Conservation (phyloP, 2,888 invertebrate species). For the Willowsia nigromaculata region DNA sequence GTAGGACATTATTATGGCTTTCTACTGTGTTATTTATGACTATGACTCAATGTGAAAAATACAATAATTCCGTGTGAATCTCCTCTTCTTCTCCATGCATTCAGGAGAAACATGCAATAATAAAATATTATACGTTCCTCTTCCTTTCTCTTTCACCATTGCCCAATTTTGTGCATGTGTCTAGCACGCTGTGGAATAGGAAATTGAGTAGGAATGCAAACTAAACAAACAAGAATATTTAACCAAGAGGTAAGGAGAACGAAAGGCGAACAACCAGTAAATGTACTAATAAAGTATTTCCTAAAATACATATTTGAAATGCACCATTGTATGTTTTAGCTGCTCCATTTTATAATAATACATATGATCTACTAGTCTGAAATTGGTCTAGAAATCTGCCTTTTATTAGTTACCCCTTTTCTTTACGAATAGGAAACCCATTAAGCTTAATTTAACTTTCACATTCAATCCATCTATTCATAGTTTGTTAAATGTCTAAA, state of each 20-base stretch:
- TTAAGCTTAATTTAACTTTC: constrained; percentile 68
- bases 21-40: constrained; percentile 43
- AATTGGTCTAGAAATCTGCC: neutral
- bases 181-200: neutral
- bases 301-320: neutral
- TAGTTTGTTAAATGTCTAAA: constrained; percentile 32
- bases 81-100: constrained; percentile 1
- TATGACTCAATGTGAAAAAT: constrained; percentile 46
- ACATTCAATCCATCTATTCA: constrained; percentile 68
- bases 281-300: neutral
- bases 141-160: neutral
- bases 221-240: neutral
- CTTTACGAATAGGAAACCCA: constrained; percentile 48
- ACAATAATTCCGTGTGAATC: constrained; percentile 42
- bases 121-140: neutral
- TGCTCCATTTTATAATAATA: neutral
- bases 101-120: neutral
- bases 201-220: neutral
- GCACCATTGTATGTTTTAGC: no score
- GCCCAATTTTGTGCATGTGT: neutral
- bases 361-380: neutral
- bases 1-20: constrained; percentile 35
- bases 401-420: neutral
- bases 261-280: neutral
- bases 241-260: neutral